Evolutionary conservation across 2,888 invertebrate genomes (phyloP).

Genomic region (Gasteruption jaculator): DNA sequence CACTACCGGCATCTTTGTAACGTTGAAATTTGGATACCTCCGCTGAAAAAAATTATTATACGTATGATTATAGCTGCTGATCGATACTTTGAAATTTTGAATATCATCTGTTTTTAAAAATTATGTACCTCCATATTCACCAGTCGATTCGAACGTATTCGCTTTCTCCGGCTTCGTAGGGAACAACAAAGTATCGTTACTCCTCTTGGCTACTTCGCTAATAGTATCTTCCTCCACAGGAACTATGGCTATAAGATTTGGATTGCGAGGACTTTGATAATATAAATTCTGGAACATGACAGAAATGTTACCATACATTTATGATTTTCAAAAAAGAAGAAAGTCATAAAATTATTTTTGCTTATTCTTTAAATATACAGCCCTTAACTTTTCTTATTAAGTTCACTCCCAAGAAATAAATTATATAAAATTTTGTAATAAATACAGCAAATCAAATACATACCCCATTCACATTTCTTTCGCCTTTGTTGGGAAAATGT

Average conservation of each 20-base stretch:
- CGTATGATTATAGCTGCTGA: constrained; percentile 10
- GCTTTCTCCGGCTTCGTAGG: too few species aligned
- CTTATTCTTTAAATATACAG: neutral
- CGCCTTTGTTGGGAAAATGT: constrained; percentile 29
- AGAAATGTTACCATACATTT: neutral
- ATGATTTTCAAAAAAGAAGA: constrained; percentile 5
- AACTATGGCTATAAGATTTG: constrained; percentile 55
- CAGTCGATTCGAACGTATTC: neutral
- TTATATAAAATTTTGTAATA: neutral
- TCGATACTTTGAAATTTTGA: too few species aligned
- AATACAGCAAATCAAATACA: constrained; percentile 14
- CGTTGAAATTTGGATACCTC: constrained; percentile 54
- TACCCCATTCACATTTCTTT: constrained; percentile 38
- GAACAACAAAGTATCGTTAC: too few species aligned
- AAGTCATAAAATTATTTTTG: neutral
- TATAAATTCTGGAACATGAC: constrained; percentile 35
- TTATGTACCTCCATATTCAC: constrained; percentile 2
- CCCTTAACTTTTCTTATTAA: neutral
- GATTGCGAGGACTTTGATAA: constrained; percentile 44
- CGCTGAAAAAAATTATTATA: constrained; percentile 21
- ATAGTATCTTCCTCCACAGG: constrained; percentile 45
- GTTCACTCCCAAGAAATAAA: neutral
- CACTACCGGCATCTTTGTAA: constrained; percentile 52
- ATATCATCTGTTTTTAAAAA: too few species aligned
- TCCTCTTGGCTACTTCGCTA: too few species aligned